Percentiles rank a stretch among this genome's conserved stretches.
Conservation (phyloP, 2,888 invertebrate genomes). For the Apamea crenata region DNA sequence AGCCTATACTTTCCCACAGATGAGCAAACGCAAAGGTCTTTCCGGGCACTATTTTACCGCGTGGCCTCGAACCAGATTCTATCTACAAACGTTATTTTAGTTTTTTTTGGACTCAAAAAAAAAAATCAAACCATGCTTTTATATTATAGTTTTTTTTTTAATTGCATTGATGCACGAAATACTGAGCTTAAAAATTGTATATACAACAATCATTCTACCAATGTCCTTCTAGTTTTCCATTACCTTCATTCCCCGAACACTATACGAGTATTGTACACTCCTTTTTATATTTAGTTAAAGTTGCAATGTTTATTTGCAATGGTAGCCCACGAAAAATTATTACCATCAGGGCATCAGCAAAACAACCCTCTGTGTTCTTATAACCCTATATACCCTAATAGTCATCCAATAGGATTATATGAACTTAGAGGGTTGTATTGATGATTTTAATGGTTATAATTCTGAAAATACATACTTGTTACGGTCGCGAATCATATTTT, state of each 20-base stretch:
- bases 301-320: background rate
- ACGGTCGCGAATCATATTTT: no score
- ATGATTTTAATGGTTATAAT: no score
- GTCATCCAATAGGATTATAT: no score
- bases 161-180: background rate
- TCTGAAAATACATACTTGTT: no score
- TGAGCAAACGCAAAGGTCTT: background rate
- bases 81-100: background rate
- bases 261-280: background rate
- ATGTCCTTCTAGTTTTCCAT: background rate
- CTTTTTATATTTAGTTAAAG: background rate
- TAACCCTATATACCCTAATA: no score
- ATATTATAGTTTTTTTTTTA: background rate
- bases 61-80: no score
- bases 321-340: no score
- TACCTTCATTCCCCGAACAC: no score
- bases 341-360: no score
- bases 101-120: background rate
- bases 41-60: background rate
- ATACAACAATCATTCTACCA: background rate
- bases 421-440: no score
- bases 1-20: background rate
- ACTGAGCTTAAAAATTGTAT: background rate
- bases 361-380: no score
- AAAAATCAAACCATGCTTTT: background rate